Percentiles rank a stretch among this genome's conserved stretches.
Evolutionary conservation across 2,888 invertebrate species (phyloP).

Genomic region (Autographa pulchrina): DNA sequence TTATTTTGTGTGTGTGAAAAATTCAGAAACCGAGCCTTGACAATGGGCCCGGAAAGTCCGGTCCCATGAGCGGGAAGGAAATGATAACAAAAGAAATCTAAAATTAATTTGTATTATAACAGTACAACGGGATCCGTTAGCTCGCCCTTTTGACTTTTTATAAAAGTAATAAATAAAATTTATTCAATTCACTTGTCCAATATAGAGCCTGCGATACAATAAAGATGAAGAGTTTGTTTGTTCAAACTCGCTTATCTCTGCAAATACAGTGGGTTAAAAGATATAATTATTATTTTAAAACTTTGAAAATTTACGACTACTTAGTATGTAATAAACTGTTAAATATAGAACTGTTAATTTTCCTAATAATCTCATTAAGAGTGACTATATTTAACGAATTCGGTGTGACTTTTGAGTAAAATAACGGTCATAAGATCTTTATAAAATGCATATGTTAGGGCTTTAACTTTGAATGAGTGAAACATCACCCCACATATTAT

Average conservation of each 20-base stretch:
- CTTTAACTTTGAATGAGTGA: background rate
- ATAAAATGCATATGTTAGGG: background rate
- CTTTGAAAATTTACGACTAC: too few species aligned
- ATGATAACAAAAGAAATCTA: conserved; percentile 10
- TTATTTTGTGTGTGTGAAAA: conserved; percentile 1
- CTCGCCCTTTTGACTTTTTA: background rate
- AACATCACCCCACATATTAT: background rate
- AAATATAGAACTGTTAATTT: too few species aligned
- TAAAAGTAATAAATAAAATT: background rate
- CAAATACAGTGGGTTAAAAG: too few species aligned
- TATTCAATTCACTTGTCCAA: too few species aligned
- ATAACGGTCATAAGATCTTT: background rate
- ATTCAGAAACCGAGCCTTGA: background rate
- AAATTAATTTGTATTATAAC: conserved; percentile 12
- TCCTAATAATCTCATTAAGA: too few species aligned
- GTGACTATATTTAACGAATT: too few species aligned
- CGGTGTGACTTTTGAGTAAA: background rate
- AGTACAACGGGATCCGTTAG: background rate
- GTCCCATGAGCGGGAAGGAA: conserved; percentile 10
- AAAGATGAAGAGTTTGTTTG: too few species aligned
- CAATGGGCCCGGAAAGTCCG: conserved; percentile 9
- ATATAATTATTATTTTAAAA: too few species aligned
- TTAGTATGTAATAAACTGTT: too few species aligned
- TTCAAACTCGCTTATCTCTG: too few species aligned
- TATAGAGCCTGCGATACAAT: too few species aligned